Evolutionary conservation across 2,888 invertebrate species (phyloP).

Genomic region (Cephonodes hylas): DNA sequence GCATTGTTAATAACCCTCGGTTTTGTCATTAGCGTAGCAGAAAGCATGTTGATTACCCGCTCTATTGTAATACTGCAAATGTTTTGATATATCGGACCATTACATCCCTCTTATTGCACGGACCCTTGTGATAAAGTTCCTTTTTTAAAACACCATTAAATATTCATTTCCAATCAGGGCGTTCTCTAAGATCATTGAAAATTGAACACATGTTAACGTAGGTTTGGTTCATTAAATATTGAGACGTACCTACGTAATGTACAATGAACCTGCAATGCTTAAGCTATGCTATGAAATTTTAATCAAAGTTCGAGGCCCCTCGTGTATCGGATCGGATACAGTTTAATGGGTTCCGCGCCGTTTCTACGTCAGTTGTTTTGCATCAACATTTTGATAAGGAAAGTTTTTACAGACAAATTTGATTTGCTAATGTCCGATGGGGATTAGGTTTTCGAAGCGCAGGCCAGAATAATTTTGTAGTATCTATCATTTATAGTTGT

Average conservation of each 20-base stretch:
- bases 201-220: constrained; percentile 50
- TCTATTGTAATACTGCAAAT: not conserved
- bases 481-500: not conserved
- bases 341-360: constrained; percentile 39
- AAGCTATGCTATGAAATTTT: constrained; percentile 74
- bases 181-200: constrained; percentile 27
- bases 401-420: constrained; percentile 30
- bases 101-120: not conserved
- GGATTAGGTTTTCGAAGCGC: not conserved
- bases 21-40: not conserved
- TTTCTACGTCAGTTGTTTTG: constrained; percentile 42
- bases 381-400: constrained; percentile 23
- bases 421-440: constrained; percentile 21
- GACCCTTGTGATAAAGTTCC: not conserved
- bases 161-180: constrained; percentile 30
- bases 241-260: constrained; percentile 58
- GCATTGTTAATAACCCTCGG: not conserved
- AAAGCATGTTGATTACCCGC: too few relatives aligned
- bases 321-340: constrained; percentile 51
- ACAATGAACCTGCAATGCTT: constrained; percentile 61
- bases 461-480: not conserved
- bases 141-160: constrained; percentile 22
- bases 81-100: not conserved
- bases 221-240: constrained; percentile 64
- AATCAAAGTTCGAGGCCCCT: constrained; percentile 72